Base-by-base conservation (phyloP, 2,113 vertebrate species). In the Gymnorhina tibicen region DNA sequence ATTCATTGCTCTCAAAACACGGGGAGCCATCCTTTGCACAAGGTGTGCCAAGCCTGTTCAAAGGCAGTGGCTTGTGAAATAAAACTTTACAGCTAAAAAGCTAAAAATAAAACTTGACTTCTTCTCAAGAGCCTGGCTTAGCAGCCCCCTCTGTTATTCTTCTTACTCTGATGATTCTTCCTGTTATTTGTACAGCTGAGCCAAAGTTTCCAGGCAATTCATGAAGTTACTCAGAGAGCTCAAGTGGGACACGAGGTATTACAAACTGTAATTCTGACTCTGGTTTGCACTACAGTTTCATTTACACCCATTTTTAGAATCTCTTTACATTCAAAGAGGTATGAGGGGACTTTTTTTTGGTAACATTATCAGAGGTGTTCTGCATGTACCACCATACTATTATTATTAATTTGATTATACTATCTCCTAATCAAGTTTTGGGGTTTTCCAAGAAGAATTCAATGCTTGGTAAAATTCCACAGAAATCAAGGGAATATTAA, bases 111-210 rank as follows among this genome's bases (percentile, higher is more conserved):
- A 89, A 56, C 50, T 59, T 76, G 24, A 17, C 23, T 49, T 87
- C 47, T 95, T 89, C 82, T 85, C 53, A 58, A 79, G 77, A 76
- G 28, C 23, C 46, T 93, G 49, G 19, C 46, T 93, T 89, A 79
- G 87, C 73, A 91, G 33, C 73, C 33, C 75, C 60, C 77, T 78
- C 84, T 73, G 62, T 73, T 94, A 81, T 56, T 95, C 62, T 63
- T 97, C 53, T 91, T 85, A 69, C 89, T 79, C 93, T 91, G 78
- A 66, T 87, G 87, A 87, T 74, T 95, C 55, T 91, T 96, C 85
- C 87, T 83, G 53, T 90, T 96, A 85, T 80, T 93, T 88, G 72
- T 50, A 77, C 44, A 72, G 39, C 67, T 76, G 85, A 91, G 94
- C 87, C 91, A 88, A 82, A 20, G 63, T 93, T 96, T 90, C 91